These are phyloP conservation scores for Zapus hudsonius DNA, from an alignment of 2,113 vertebrate species.

Conservation along the genomic window DNA sequence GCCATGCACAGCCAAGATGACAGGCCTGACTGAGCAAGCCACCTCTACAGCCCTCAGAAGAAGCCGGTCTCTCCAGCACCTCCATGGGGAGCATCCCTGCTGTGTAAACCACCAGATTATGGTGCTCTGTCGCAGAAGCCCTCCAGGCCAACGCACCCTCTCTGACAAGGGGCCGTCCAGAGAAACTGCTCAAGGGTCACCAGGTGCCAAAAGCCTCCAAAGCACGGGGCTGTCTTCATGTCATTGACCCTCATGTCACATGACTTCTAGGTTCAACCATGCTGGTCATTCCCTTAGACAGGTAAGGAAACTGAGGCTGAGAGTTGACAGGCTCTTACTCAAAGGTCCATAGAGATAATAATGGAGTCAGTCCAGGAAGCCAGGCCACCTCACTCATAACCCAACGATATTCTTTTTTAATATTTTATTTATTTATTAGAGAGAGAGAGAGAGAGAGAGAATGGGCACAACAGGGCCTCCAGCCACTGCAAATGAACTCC, in stretches of 20 bases:
- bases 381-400: background rate
- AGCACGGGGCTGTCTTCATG: background rate
- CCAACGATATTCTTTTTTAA: background rate
- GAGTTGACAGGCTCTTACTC: background rate
- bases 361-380: background rate
- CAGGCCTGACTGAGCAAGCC: too few relatives aligned
- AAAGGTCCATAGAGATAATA: background rate
- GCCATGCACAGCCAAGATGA: background rate
- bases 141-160: background rate
- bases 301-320: background rate
- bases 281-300: background rate
- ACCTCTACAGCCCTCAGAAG: background rate
- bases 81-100: too few relatives aligned
- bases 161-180: background rate
- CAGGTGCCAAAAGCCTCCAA: background rate
- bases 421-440: too few relatives aligned
- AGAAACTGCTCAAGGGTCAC: rapidly evolving
- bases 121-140: background rate
- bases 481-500: too few relatives aligned
- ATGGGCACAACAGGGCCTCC: too few relatives aligned
- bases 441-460: too few relatives aligned
- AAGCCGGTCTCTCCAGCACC: background rate
- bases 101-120: rapidly evolving
- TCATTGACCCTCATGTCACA: background rate
- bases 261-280: background rate